A percentile compares a stretch with the other conserved stretches of the same genome.
Conservation (phyloP, 2,113 vertebrate species). For the Triplophysa dalaica region DNA sequence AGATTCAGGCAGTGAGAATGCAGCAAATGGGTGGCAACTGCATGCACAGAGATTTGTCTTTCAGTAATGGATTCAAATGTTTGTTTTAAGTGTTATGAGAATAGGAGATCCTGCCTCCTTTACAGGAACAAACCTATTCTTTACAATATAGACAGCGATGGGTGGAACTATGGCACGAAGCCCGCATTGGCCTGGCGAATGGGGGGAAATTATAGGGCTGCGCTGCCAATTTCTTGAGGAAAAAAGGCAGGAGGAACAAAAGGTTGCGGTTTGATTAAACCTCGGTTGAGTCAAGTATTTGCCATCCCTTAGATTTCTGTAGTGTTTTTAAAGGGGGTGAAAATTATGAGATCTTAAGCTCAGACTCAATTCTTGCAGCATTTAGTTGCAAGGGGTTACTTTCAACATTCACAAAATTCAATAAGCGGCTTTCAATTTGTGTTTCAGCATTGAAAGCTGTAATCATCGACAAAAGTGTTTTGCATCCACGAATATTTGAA, state of each 20-base stretch:
- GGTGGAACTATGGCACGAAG: conserved; percentile 50
- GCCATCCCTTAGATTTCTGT: conserved; percentile 35
- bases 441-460: neutral
- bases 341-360: conserved; percentile 27
- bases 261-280: conserved; percentile 51
- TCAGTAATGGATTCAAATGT: conserved; percentile 31
- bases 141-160: conserved; percentile 45
- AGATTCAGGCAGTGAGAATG: conserved; percentile 29
- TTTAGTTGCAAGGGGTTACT: neutral
- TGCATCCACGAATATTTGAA: neutral
- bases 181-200: conserved; percentile 46
- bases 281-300: conserved; percentile 50
- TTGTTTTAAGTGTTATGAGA: conserved; percentile 32
- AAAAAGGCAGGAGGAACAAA: conserved; percentile 54
- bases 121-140: conserved; percentile 38
- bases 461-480: neutral
- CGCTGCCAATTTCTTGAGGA: conserved; percentile 51
- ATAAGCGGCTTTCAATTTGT: neutral
- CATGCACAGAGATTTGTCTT: conserved; percentile 30
- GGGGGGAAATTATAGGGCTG: conserved; percentile 50
- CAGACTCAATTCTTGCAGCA: neutral
- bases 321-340: conserved; percentile 22
- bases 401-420: neutral
- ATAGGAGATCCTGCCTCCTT: conserved; percentile 25
- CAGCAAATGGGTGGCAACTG: conserved; percentile 37